These are phyloP conservation scores for Chromoteleia sp. DNA, from an alignment of 2,888 invertebrate species.

Conservation along the genomic window DNA sequence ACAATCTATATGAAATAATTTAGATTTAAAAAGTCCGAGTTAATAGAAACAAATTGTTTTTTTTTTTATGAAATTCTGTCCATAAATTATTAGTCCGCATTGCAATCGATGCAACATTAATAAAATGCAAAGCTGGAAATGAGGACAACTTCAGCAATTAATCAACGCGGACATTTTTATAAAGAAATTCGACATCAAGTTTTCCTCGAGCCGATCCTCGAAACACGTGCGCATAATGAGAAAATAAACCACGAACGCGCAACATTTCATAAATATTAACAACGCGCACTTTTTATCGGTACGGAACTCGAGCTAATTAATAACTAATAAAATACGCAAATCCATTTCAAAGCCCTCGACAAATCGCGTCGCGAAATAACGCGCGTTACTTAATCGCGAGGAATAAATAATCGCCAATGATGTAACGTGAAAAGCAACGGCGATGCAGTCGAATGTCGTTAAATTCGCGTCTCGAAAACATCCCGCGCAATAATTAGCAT, in stretches of 20 bases:
- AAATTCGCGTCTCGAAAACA: conserved; percentile 14
- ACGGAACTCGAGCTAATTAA: conserved; percentile 36
- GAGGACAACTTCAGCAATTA: conserved; percentile 51
- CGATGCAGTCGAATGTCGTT: conserved; percentile 5
- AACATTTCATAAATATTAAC: conserved; percentile 59
- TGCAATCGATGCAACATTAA: conserved; percentile 46
- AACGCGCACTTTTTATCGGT: background rate
- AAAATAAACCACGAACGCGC: conserved; percentile 34
- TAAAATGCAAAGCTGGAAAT: conserved; percentile 45
- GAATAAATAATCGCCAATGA: conserved; percentile 27
- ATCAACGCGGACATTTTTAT: conserved; percentile 55
- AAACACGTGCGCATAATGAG: conserved; percentile 50
- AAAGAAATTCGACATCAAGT: conserved; percentile 62
- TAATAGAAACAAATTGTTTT: background rate
- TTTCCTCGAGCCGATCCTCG: conserved; percentile 43
- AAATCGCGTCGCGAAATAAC: conserved; percentile 3
- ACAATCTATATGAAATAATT: conserved; percentile 4
- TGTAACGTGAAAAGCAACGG: conserved; percentile 20
- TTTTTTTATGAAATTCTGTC: background rate
- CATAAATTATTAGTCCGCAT: conserved; percentile 34
- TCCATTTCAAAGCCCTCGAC: conserved; percentile 13
- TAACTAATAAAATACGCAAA: conserved; percentile 46
- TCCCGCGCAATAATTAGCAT: conserved; percentile 24
- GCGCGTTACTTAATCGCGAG: conserved; percentile 6
- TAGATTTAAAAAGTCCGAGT: background rate